These are phyloP conservation scores for Papilio machaon DNA, from an alignment of 1,140 invertebrate genomes.

Conservation along the genomic window DNA sequence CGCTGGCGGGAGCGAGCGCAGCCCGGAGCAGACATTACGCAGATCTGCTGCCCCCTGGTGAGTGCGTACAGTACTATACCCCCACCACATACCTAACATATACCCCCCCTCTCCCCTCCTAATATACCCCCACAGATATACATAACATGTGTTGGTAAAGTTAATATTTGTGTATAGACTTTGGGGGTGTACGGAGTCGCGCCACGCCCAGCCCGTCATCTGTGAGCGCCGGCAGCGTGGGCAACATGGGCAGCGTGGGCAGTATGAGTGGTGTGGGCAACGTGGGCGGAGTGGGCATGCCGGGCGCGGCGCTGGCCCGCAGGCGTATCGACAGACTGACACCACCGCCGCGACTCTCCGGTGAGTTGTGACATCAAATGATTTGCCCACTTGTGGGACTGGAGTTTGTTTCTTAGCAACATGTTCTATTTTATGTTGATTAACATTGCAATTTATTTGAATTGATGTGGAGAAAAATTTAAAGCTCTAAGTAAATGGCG, in stretches of 20 bases:
- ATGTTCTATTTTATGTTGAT: too few relatives aligned
- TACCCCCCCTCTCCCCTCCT: not conserved
- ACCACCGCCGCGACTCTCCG: not conserved
- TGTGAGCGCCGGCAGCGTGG: slow-evolving; percentile 26
- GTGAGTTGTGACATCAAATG: not conserved
- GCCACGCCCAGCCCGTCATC: slow-evolving; percentile 41
- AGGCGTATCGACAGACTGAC: slow-evolving; percentile 13
- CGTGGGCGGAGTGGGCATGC: slow-evolving; percentile 4
- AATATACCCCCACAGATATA: not conserved
- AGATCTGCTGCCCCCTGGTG: slow-evolving; percentile 43
- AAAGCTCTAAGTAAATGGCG: too few relatives aligned
- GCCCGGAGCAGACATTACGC: slow-evolving; percentile 39
- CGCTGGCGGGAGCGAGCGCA: slow-evolving; percentile 42
- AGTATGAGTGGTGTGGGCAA: not conserved
- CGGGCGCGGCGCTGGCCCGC: slow-evolving; percentile 32
- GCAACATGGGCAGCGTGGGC: slow-evolving; percentile 6
- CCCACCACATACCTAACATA: not conserved
- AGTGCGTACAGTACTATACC: slow-evolving; percentile 37
- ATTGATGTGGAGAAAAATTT: too few relatives aligned
- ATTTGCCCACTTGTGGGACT: too few relatives aligned
- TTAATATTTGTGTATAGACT: slow-evolving; percentile 27
- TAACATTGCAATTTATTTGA: too few relatives aligned
- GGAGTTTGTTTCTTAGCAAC: too few relatives aligned
- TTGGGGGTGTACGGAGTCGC: slow-evolving; percentile 29
- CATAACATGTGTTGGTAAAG: too few relatives aligned